Conservation (phyloP, 2,797 vertebrate genomes). For the Sphenodon punctatus region DNA sequence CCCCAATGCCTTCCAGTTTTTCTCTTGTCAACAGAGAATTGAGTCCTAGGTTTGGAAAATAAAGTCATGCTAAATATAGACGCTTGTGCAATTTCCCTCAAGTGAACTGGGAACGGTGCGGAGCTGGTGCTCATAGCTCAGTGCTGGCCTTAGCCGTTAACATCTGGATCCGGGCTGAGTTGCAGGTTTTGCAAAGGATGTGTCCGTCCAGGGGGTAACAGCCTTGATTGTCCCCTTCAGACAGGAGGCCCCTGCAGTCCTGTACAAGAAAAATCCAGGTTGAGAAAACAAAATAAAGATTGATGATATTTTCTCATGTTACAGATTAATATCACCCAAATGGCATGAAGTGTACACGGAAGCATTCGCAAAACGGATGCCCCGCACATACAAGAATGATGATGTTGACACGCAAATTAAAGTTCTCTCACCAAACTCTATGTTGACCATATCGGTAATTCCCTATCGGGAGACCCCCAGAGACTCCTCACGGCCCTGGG, state of each 20-base stretch:
- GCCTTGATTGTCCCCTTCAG: conserved; percentile 98
- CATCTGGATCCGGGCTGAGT: conserved; percentile 92
- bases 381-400: conserved; percentile 44
- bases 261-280: conserved; percentile 54
- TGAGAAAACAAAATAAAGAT: too few species aligned
- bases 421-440: conserved; percentile 51
- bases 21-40: not conserved
- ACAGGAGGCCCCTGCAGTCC: conserved; percentile 94
- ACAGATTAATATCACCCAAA: conserved; percentile 55
- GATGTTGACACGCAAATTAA: conserved; percentile 59
- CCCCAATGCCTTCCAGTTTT: conserved; percentile 59
- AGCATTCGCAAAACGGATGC: conserved; percentile 22
- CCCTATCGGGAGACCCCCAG: conserved; percentile 72
- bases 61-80: conserved; percentile 48
- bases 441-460: not conserved
- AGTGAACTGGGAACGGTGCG: conserved; percentile 35
- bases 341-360: conserved; percentile 41
- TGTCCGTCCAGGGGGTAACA: conserved; percentile 98
- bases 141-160: conserved; percentile 97
- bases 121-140: conserved; percentile 86
- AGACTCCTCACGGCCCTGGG: conserved; percentile 96
- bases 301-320: conserved; percentile 46
- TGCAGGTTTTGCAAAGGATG: conserved; percentile 98
- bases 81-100: conserved; percentile 40
- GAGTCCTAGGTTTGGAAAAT: conserved; percentile 47